Base-by-base conservation (phyloP, 2,888 invertebrate species). In the Argyresthia goedartella region DNA sequence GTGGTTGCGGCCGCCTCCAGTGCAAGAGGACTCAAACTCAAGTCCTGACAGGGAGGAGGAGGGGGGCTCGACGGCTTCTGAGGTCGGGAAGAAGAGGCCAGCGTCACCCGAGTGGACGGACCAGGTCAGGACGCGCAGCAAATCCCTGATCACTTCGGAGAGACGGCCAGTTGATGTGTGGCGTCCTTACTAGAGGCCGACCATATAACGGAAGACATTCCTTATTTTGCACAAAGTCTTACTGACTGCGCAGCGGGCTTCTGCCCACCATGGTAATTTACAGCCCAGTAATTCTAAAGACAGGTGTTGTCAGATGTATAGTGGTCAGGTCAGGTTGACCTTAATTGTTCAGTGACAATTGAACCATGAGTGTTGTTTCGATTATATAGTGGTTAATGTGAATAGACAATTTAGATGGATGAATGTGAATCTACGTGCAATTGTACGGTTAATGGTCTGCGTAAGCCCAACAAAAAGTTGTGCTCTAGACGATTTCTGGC, bases 151-250 rank as follows among this genome's bases (percentile, higher is more conserved):
- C 41, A 76, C 82, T 4, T 69, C 84, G 1, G 86, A 86, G 53
- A 82, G 81, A 57, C 80, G 75, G 68, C 88, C 91, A 53, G 88
- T 91, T n/a, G 93, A 93, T 66, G 93, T 93, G 54, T 93, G 93
- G 93, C 89, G 93, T 66, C 93, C 93, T 13, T 93, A 93, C 76
- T 93, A 49, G 44, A 43, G 11, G 25, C 25, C 6, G 6, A 25
- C 25, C 25, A n/a, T n/a, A n/a, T n/a, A 45, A 33, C n/a, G 3
- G 15, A 25, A 25, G 2, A 25, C 25, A 6, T 25, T n/a, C n/a
- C n/a, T n/a, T n/a, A n/a, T n/a, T n/a, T n/a, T n/a, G n/a, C n/a
- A n/a, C n/a, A n/a, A n/a, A n/a, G n/a, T n/a, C n/a, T n/a, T n/a
- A n/a, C n/a, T n/a, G n/a, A n/a, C n/a, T n/a, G n/a, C n/a, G n/a